Conservation (phyloP, 1,140 invertebrate genomes). For the Diorhabda elongata region DNA sequence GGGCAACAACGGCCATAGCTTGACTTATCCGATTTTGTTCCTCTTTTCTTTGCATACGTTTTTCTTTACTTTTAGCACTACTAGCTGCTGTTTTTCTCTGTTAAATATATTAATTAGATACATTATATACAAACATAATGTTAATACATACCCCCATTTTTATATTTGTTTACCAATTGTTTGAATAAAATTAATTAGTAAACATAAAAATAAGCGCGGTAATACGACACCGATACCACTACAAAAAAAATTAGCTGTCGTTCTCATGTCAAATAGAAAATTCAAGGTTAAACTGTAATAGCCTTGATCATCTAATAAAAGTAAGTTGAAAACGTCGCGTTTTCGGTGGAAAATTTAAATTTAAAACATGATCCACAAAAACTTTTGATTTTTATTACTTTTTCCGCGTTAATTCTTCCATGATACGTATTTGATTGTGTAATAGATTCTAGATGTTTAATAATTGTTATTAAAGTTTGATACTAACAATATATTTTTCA, state of each 20-base stretch:
- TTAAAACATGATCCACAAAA: no score
- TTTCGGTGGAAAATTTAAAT: no score
- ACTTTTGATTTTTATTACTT: no score
- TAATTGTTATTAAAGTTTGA: no score
- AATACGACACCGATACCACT: background rate
- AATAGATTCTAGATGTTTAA: no score
- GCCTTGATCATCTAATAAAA: no score
- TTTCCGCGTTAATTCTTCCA: no score
- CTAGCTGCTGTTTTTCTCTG: conserved; percentile 35
- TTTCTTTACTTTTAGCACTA: conserved; percentile 46
- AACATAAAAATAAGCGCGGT: conserved; percentile 2
- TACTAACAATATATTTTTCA: no score
- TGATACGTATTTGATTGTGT: no score
- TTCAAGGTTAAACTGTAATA: no score
- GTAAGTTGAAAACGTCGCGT: no score
- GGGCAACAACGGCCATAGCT: conserved; percentile 43
- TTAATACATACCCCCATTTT: conserved; percentile 11
- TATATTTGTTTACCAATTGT: background rate
- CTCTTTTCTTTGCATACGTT: conserved; percentile 46
- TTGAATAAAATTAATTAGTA: background rate
- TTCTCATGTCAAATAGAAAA: no score
- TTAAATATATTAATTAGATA: conserved; percentile 6
- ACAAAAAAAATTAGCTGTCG: background rate
- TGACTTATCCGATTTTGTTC: conserved; percentile 45
- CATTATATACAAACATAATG: background rate